These are phyloP conservation scores for Calliphora vomitoria DNA, from an alignment of 2,888 invertebrate genomes.

Conservation along the genomic window DNA sequence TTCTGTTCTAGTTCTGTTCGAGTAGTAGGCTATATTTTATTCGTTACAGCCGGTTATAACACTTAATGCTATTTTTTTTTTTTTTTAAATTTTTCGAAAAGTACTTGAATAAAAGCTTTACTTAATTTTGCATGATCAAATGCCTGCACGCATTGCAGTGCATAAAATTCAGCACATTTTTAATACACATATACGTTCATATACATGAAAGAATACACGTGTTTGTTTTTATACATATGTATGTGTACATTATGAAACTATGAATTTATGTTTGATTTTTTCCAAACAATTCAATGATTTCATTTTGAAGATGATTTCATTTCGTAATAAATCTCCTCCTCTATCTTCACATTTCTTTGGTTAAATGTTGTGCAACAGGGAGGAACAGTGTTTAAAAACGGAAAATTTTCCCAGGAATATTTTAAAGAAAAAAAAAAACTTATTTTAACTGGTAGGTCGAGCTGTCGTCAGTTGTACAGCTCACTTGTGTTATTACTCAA, in stretches of 20 bases:
- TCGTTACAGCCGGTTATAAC: too few species aligned
- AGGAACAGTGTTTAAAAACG: too few species aligned
- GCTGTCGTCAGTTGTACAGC: too few species aligned
- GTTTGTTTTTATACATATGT: not conserved
- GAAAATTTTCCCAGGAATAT: too few species aligned
- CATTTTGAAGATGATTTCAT: constrained; percentile 46
- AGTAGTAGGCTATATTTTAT: too few species aligned
- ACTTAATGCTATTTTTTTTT: constrained; percentile 17
- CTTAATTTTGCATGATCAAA: constrained; percentile 70
- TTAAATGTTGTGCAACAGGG: not conserved
- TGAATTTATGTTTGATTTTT: constrained; percentile 5
- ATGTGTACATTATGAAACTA: not conserved
- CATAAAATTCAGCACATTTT: constrained; percentile 54
- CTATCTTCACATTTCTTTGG: not conserved
- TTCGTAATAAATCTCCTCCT: constrained; percentile 18
- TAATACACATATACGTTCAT: not conserved
- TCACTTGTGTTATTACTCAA: too few species aligned
- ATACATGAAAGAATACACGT: not conserved
- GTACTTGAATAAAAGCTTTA: constrained; percentile 66
- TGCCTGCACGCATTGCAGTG: constrained; percentile 61
- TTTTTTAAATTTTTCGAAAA: constrained; percentile 20
- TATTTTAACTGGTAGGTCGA: too few species aligned
- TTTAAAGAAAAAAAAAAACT: too few species aligned
- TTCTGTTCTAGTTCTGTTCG: too few species aligned
- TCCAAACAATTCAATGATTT: constrained; percentile 48